Conservation (phyloP, 2,888 invertebrate species). For the Nomada goodeniana region DNA sequence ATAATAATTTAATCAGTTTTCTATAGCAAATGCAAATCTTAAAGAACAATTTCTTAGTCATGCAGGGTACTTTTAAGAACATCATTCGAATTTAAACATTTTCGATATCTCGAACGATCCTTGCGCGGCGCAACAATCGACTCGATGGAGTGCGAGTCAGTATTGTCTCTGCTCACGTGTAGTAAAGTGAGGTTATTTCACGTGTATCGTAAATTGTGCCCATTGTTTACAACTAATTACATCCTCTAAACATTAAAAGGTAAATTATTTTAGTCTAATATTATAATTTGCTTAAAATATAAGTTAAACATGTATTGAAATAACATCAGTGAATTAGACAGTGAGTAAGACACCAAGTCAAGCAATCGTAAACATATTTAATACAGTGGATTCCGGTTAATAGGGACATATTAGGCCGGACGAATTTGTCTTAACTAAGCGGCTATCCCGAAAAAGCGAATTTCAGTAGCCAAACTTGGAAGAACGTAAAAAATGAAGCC, state of each 20-base stretch:
- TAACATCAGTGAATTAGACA: not conserved
- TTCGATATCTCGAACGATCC: not conserved
- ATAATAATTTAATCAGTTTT: not conserved
- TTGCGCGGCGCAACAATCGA: not conserved
- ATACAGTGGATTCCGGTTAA: not conserved
- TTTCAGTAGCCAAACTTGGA: too few relatives aligned
- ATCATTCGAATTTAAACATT: not conserved
- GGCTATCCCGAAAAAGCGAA: too few relatives aligned
- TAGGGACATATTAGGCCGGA: too few relatives aligned
- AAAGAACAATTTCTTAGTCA: not conserved
- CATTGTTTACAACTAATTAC: not conserved
- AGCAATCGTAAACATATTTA: not conserved
- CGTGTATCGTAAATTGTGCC: not conserved
- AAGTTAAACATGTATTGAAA: not conserved
- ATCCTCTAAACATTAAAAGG: not conserved
- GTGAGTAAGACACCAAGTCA: not conserved
- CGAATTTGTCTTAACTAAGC: too few relatives aligned
- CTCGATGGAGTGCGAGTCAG: too few relatives aligned
- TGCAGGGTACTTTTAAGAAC: not conserved
- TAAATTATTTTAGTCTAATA: not conserved
- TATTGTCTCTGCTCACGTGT: constrained; percentile 1
- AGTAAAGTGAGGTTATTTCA: constrained; percentile 19
- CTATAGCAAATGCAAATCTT: not conserved
- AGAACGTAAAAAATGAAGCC: too few relatives aligned
- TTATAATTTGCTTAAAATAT: not conserved